These are phyloP conservation scores for Gari tellinella DNA, from an alignment of 2,888 invertebrate species.

Conservation along the genomic window DNA sequence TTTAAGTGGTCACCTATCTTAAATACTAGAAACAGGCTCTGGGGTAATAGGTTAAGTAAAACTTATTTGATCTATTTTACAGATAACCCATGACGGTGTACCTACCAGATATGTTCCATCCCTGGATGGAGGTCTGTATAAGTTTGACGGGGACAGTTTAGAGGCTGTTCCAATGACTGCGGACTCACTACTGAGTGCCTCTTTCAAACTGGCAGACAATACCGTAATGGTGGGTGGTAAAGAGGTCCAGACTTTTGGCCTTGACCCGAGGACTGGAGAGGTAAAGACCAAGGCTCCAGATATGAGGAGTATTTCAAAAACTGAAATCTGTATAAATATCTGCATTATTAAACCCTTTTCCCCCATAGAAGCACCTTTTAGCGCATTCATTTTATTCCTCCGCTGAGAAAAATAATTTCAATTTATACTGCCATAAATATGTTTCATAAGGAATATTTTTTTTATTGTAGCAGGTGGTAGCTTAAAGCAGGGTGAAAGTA, in stretches of 20 bases:
- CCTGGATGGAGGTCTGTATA: constrained; percentile 94
- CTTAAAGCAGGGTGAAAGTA: too few relatives aligned
- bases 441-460: too few relatives aligned
- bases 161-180: constrained; percentile 95
- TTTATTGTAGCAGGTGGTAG: too few relatives aligned
- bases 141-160: constrained; percentile 94
- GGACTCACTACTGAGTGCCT: constrained; percentile 92
- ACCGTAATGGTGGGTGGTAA: constrained; percentile 89
- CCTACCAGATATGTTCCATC: constrained; percentile 93
- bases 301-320: too few relatives aligned
- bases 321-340: too few relatives aligned
- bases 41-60: neutral
- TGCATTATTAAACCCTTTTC: too few relatives aligned
- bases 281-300: too few relatives aligned
- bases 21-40: neutral
- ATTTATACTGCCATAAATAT: too few relatives aligned
- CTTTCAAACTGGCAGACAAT: constrained; percentile 89
- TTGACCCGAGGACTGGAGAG: constrained; percentile 90
- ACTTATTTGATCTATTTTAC: constrained; percentile 22
- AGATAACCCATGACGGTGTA: constrained; percentile 80
- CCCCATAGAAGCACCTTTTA: too few relatives aligned
- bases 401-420: too few relatives aligned
- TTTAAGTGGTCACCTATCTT: neutral
- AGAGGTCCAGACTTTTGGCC: constrained; percentile 93
- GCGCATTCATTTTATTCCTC: too few relatives aligned